Conservation (phyloP, 2,888 invertebrate genomes). For the Trachelus troglodyta region DNA sequence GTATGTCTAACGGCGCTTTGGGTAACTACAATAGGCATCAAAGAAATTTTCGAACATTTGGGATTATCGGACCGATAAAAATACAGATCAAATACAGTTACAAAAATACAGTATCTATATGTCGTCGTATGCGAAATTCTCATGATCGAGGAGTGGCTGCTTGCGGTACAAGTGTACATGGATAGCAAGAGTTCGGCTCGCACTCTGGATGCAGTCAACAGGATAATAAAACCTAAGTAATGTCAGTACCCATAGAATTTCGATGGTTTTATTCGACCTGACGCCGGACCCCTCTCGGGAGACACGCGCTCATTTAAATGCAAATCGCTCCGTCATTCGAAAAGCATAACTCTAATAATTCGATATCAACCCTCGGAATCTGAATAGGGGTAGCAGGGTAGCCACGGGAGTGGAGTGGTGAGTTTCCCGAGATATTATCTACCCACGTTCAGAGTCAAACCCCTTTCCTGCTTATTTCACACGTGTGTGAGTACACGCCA, state of each 20-base stretch:
- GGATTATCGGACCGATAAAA: slow-evolving; percentile 38
- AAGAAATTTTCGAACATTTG: background rate
- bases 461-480: slow-evolving; percentile 5
- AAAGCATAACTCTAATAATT: slow-evolving; percentile 53
- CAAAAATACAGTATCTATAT: slow-evolving; percentile 30
- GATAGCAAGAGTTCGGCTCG: background rate
- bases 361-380: slow-evolving; percentile 16
- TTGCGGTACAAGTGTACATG: background rate
- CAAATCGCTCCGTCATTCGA: slow-evolving; percentile 52
- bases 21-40: background rate
- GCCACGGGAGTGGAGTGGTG: slow-evolving; percentile 2
- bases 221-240: slow-evolving; percentile 34
- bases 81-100: too few relatives aligned
- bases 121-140: slow-evolving; percentile 10
- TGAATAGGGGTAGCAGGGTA: slow-evolving; percentile 4
- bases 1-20: background rate
- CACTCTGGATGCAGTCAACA: slow-evolving; percentile 25
- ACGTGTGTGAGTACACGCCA: background rate
- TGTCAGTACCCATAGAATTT: slow-evolving; percentile 41
- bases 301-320: slow-evolving; percentile 52
- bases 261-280: slow-evolving; percentile 35
- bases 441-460: background rate
- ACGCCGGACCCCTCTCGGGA: slow-evolving; percentile 33
- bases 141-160: slow-evolving; percentile 26
- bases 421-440: slow-evolving; percentile 5